phyloP scores from a whole-genome alignment of 2,888 invertebrate genomes.

The Dryobota labecula region DNA sequence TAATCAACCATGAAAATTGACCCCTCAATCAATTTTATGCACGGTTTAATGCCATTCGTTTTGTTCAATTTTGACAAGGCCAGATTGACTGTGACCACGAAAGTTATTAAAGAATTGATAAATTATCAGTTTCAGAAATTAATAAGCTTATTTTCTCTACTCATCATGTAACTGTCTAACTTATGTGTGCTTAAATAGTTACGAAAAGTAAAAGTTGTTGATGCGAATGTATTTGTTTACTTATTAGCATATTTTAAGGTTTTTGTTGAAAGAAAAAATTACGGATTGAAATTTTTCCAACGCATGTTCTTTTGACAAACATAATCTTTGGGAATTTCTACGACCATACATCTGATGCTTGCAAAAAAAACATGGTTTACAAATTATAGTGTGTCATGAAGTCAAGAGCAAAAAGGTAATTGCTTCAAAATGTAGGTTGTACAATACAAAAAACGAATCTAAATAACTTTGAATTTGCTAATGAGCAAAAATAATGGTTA shows the following conservation, averaged over 20 bases:
- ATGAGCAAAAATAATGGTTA: conserved; percentile 25
- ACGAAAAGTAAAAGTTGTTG: conserved; percentile 15
- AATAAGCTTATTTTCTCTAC: background rate
- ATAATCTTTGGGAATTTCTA: background rate
- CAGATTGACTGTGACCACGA: conserved; percentile 12
- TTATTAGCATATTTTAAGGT: background rate
- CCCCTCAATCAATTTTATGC: conserved; percentile 27
- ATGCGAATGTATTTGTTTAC: conserved; percentile 1
- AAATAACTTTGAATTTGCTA: conserved; percentile 3
- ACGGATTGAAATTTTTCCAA: background rate
- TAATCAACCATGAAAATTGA: background rate
- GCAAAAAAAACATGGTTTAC: background rate
- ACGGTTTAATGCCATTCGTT: conserved; percentile 11
- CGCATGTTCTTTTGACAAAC: background rate
- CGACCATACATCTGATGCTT: no score
- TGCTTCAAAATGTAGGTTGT: conserved; percentile 2
- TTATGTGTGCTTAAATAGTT: background rate
- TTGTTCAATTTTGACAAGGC: background rate
- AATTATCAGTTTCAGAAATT: background rate
- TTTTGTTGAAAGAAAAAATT: background rate
- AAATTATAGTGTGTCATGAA: conserved; percentile 16
- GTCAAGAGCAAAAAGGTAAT: conserved; percentile 30
- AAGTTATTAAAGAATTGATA: background rate
- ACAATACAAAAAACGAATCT: conserved; percentile 1
- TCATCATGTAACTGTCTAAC: conserved; percentile 2